These are phyloP conservation scores for Brachionus koreanus DNA, from an alignment of 1,140 invertebrate species.

Conservation along the genomic window DNA sequence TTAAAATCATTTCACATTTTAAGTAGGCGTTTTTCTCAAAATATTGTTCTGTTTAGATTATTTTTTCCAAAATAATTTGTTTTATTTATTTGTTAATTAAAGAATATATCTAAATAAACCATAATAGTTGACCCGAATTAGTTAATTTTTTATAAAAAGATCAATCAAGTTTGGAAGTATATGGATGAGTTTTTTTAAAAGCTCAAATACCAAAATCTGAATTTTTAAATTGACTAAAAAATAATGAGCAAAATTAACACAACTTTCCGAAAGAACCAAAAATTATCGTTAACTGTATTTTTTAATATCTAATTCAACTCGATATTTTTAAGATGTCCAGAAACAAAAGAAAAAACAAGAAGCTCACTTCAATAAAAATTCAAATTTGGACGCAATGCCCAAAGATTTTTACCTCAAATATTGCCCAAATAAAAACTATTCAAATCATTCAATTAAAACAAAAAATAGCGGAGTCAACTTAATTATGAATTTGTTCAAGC, in stretches of 20 bases:
- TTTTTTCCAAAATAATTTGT: not conserved
- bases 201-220: not conserved
- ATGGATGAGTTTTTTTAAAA: no score
- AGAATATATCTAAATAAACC: no score
- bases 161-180: no score
- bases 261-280: not conserved
- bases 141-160: no score
- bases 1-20: slow-evolving; percentile 8
- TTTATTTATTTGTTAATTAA: no score
- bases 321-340: not conserved
- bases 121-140: no score
- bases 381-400: slow-evolving; percentile 9
- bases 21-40: not conserved
- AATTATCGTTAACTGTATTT: no score
- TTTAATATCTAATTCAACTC: not conserved
- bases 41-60: not conserved
- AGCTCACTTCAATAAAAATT: not conserved
- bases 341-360: slow-evolving; percentile 2
- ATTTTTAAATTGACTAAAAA: not conserved
- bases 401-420: slow-evolving; percentile 39
- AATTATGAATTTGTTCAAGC: slow-evolving; percentile 10
- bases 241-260: not conserved
- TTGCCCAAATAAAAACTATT: not conserved
- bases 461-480: slow-evolving; percentile 30
- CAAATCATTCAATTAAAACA: not conserved